Base-by-base conservation (phyloP, 2,113 vertebrate species). In the Mus spicilegus region DNA sequence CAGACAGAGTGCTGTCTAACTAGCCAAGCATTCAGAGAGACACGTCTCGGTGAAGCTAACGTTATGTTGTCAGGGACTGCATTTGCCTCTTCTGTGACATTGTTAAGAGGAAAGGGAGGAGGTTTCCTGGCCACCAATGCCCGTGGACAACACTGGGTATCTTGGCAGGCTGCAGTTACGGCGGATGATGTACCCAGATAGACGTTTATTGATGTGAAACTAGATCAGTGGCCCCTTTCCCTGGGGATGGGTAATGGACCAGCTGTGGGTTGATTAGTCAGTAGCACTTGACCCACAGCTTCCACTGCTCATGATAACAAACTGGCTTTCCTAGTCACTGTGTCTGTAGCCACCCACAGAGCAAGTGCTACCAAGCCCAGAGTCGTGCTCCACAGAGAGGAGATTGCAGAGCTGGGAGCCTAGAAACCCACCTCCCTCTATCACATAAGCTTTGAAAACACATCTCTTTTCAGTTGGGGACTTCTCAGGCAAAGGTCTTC, bases 81-180 rank as follows among this genome's bases (percentile, higher is more conserved):
- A 97, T 97, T 97, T 96, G 82, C 97, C n/a, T 97, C 85, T 87
- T 97, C 69, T 96, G 69, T 97, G 97, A 95, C 96, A 97, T 97
- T 84, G 80, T 92, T 89, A 97, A 94, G 91, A 95, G 87, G 82
- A 94, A 84, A 85, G 4, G 30, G 26, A 93, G 90, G 84, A 91
- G 82, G 42, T 97, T 97, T 98, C 75, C 96, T 87, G 95, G 97
- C 70, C 51, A 54, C 82, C 87, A 72, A 3, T 96, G 94, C 46
- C 95, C 42, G 17, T 51, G 75, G 93, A 93, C 19, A 14, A 63
- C 67, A 46, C 70, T 67, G 93, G 76, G 56, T 96, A 95, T 73
- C 81, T 30, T 91, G 77, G 80, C 73, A 96, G 89, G 42, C 88
- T 72, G 19, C 84, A 26, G 46, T 91, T 98, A n/a, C 94, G 89